These are phyloP conservation scores for Drosophila virilis DNA, from an alignment of 1,140 invertebrate genomes.

Conservation along the genomic window DNA sequence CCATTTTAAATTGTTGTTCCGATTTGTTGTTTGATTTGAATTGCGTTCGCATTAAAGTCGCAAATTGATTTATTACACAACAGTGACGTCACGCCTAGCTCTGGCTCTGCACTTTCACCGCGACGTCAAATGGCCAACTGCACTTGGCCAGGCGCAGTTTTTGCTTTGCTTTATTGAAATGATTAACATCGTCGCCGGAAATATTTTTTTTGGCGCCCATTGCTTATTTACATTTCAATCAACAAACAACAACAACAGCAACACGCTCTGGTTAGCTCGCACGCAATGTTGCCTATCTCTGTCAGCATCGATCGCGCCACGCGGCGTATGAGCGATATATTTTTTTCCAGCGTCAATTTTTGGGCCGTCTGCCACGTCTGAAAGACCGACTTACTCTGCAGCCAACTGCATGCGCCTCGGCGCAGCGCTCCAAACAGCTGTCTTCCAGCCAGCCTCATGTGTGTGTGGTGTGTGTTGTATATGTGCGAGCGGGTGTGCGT, in stretches of 20 bases:
- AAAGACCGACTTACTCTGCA: constrained; percentile 78
- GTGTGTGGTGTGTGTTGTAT: constrained; percentile 4
- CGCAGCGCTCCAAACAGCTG: constrained; percentile 68
- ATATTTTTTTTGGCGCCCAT: constrained; percentile 64
- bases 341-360: constrained; percentile 2
- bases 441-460: constrained; percentile 66
- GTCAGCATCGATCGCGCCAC: constrained; percentile 59
- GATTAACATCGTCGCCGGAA: constrained; percentile 46
- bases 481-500: constrained; percentile 53
- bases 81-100: constrained; percentile 19
- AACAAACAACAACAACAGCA: constrained; percentile 65
- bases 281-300: background rate
- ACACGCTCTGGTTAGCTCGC: constrained; percentile 30
- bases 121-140: constrained; percentile 33
- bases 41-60: constrained; percentile 34
- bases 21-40: constrained; percentile 36
- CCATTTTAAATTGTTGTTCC: constrained; percentile 13
- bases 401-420: constrained; percentile 38
- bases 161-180: constrained; percentile 34
- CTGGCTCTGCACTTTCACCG: constrained; percentile 18
- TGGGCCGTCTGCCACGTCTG: constrained; percentile 58
- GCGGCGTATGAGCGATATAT: constrained; percentile 69
- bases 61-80: constrained; percentile 49
- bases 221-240: constrained; percentile 79
- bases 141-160: constrained; percentile 28